phyloP scores from a whole-genome alignment of 2,888 invertebrate genomes.

The Hemicrepidius hirtus region DNA sequence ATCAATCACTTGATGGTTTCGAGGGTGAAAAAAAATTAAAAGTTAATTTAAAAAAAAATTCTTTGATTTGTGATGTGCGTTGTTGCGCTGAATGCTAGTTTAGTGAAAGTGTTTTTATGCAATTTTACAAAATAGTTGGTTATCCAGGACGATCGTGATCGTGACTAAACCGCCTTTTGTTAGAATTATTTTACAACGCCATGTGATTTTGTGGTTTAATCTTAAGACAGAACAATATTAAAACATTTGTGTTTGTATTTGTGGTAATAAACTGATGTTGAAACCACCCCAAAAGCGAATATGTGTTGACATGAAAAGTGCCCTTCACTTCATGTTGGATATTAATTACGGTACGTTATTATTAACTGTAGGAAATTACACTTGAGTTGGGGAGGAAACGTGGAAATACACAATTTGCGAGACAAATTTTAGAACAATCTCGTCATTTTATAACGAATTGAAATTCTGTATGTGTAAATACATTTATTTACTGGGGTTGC shows the following conservation, averaged over 20 bases:
- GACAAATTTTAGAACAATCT: conserved; percentile 6
- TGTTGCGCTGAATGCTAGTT: conserved; percentile 1
- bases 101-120: conserved; percentile 26
- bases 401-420: conserved; percentile 10
- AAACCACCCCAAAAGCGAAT: conserved; percentile 9
- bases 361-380: conserved; percentile 23
- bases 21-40: neutral
- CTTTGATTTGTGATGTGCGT: neutral
- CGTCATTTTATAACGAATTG: neutral
- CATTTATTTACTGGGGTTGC: neutral
- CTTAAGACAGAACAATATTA: conserved; percentile 8
- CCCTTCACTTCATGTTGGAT: conserved; percentile 24
- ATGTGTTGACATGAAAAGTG: conserved; percentile 24
- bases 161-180: conserved; percentile 21
- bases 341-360: conserved; percentile 31
- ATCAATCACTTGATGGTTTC: neutral
- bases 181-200: conserved; percentile 10
- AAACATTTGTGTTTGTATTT: conserved; percentile 3
- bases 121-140: neutral
- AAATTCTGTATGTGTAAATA: conserved; percentile 1
- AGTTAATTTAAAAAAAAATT: too few species aligned
- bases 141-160: conserved; percentile 31
- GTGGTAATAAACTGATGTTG: conserved; percentile 20
- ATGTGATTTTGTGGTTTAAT: conserved; percentile 3
- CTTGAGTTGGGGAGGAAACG: conserved; percentile 8